Base-by-base conservation (phyloP, 2,797 vertebrate species). In the Betta splendens region DNA sequence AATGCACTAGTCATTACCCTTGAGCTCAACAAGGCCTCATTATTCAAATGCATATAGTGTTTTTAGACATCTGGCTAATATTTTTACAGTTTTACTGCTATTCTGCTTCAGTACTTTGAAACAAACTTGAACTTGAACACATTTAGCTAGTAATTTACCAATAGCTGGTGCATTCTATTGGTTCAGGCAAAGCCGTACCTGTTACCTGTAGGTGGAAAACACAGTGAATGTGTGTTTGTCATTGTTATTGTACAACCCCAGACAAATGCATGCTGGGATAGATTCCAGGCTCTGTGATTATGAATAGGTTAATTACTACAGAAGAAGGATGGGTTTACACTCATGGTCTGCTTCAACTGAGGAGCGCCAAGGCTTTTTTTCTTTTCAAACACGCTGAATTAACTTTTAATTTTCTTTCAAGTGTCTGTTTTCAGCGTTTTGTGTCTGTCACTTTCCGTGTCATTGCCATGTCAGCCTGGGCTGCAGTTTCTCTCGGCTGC, bases 1-100 rank as follows among this genome's bases (percentile, higher is more conserved):
- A 91, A 93, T 92, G 89, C 85, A 89, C 81, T 79, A 35, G 77
- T 86, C 87, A 81, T 89, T 89, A 88, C 63, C 59, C 73, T 79
- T 83, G 77, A 75, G 64, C 60, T 37, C 53, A 49, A 52, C 63
- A 77, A 57, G 54, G 63, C 76, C 55, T 82, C 55, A 55, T 42
- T 51, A 50, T 54, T 55, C 45, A 74, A n/a, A n/a, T n/a, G n/a
- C n/a, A 25, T 25, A 25, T 7, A 25, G 7, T 25, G 23, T 25
- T 25, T 25, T 25, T 7, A 25, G 23, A 25, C 23, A 25, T 7
- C 4, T 7, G 7, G 7, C 23, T 25, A 7, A 25, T 7, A 25
- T 25, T 25, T 25, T 23, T 25, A 25, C 7, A 25, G 7, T 25
- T 25, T 25, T 25, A n/a, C n/a, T n/a, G n/a, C 23, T 25, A 25